These are phyloP conservation scores for Pristionchus mayeri DNA, from an alignment of 2,888 invertebrate species.

Conservation along the genomic window DNA sequence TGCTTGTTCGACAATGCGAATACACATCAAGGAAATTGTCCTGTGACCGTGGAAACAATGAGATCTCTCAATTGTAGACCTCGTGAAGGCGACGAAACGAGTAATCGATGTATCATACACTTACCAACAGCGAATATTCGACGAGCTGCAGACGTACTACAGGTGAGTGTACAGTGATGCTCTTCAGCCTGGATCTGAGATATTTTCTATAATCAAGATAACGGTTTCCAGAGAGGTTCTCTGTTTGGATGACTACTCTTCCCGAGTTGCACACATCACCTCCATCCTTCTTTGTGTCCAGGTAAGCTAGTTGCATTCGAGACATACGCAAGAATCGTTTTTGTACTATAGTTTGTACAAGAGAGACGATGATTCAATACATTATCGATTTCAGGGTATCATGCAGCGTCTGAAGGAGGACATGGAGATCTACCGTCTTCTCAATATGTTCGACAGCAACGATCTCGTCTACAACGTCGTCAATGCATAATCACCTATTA, in stretches of 20 bases:
- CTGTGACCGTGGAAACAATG: too few relatives aligned
- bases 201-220: background rate
- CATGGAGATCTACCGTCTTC: conserved; percentile 40
- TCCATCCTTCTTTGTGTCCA: conserved; percentile 43
- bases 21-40: too few relatives aligned
- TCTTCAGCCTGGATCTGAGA: background rate
- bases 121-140: conserved; percentile 23
- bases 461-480: conserved; percentile 27
- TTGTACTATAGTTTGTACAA: background rate
- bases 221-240: conserved; percentile 34
- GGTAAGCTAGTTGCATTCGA: background rate
- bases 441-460: conserved; percentile 33
- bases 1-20: too few relatives aligned
- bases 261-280: conserved; percentile 12
- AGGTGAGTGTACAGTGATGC: background rate
- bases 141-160: conserved; percentile 33
- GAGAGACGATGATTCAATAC: background rate
- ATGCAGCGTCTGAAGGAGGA: conserved; percentile 30
- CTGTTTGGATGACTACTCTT: conserved; percentile 31
- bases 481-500: background rate
- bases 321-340: background rate
- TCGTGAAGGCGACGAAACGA: background rate
- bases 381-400: conserved; percentile 22
- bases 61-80: background rate
- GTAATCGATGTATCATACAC: background rate